Evolutionary conservation across 53 echinoderm and acorn worm species (phyloP), one percentile per base, ranked within the genome.

Genomic region (Zoroaster sp.): DNA sequence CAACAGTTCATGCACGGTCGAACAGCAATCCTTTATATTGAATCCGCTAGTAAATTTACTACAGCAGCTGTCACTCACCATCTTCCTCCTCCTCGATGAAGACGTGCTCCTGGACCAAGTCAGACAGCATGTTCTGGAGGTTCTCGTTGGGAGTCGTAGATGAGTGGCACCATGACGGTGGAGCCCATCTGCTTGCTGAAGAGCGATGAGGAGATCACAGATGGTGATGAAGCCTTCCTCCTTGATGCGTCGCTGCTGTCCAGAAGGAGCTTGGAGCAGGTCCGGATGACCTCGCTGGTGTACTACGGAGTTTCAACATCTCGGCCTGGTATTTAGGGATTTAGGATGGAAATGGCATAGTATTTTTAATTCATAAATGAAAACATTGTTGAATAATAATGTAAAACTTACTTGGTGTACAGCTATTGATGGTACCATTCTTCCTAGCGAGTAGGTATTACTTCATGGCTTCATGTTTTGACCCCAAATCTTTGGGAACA

Each of bases 61-160:
- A 12, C 49, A 90, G 87, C 93, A 97, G 93, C 20, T 95, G 32
- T 28, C 41, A 42, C 86, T 88, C 70, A 97, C 97, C 97, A 31
- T 94, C 97, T 42, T 97, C 97, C 34, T 97, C 97, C 34, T 98
- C 99, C 65, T 98, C 99, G 1, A 98, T 94, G 72, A 98, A 98
- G 45, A 98, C 95, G 65, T 98, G 94, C 65, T 98, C 99, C 93
- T 95, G 94, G 46, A 98, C 94, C 41, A 98, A 98, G 77, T 95
- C 95, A 0, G 99, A 90, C 49, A 98, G 94, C 72, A 92, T 92
- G 37, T 91, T 90, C 90, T 98, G 99, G 3, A 98, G 92, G 76
- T 86, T 91, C 47, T 91, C 89, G 67, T 91, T 94, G 37, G 95
- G 89, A 91, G 11, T 93, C 92, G 23, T 94, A 93, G 75, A 98